Evolutionary conservation across 2,888 invertebrate species (phyloP), one percentile per base, ranked within the genome.

Genomic region (Anagyrus pseudococci): DNA sequence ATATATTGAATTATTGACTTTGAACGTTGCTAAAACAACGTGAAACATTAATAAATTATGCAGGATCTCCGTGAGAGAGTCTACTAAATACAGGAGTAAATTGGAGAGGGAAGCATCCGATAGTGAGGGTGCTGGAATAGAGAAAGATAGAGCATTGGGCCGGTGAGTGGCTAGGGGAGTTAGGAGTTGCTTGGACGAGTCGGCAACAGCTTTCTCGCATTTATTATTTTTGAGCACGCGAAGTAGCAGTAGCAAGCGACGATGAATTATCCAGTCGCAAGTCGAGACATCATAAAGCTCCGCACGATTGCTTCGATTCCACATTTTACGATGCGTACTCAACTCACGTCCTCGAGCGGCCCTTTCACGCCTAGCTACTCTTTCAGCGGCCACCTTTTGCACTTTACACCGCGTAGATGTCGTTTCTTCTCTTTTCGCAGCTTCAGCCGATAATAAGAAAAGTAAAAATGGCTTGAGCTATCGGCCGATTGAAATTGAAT

Each of bases 211-310:
- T 49, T 22, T 20, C 29, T 1, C 17, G 53, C 25, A 23, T 53
- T 61, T 61, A 62, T 62, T 62, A 62, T 62, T 57, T 57, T 57
- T 57, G 46, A 41, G 33, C 56, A 50, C 57, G 46, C 15, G 47
- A 8, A 33, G n/a, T 26, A 8, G 19, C 41, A n/a, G 22, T 15
- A 4, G 22, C 49, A n/a, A n/a, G n/a, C n/a, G 46, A 22, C 41
- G 41, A 62, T 58, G 62, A 62, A 62, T 62, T 57, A 47, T 44
- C 43, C 29, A 4, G 25, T 13, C 1, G 44, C 29, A 13, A 15
- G 26, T 46, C 49, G 47, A 56, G 54, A 52, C 52, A 47, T 62
- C 62, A 53, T 41, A 58, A 58, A 62, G 62, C 57, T 29, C 33
- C 29, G 50, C 50, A 43, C 58, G 43, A 41, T 13, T 29, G 50